Evolutionary conservation across 2,888 invertebrate genomes (phyloP), one percentile per base, ranked within the genome.

Genomic region (Euplagia quadripunctaria): DNA sequence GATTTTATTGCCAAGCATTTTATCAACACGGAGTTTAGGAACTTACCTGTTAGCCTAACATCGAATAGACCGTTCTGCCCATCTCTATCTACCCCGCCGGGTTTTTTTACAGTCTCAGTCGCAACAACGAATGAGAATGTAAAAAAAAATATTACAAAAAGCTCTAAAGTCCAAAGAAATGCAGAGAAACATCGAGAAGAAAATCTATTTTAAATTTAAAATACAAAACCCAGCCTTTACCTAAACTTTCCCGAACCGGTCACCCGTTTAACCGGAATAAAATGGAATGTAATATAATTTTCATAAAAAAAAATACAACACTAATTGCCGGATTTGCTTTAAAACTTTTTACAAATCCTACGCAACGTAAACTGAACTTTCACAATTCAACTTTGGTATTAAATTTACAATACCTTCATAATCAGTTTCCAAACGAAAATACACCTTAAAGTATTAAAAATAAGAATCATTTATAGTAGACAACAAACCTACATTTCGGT

Each of bases 311-410:
- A 78, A 80, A 84, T 83, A 87, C 65, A 89, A 84, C 88, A 86
- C 91, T 93, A 93, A 94, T 93, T 93, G 89, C 88, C 85, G 89
- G 90, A 94, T 94, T 93, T 92, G 91, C 91, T 90, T 93, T 88
- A 88, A 93, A 93, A 85, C 91, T 93, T 93, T 90, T 92, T 92
- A 87, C 89, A 90, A 94, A 93, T 93, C 90, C 91, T 89, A 91
- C 91, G 90, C 90, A 90, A 89, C 90, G 89, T 87, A 90, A 90
- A 87, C 88, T 85, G 82, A 94, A 94, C 93, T 94, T 95, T 94
- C 92, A 92, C 93, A 92, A 92, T 93, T 92, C 94, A 94, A 94
- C 94, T 95, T 94, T 90, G 90, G 91, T 90, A 92, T 95, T 91
- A 91, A 92, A 91, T 90, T 87, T 83, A 85, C 87, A 82, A 83